phyloP scores from a whole-genome alignment of 2,888 invertebrate genomes.

The Glyphotaelius pellucidus region DNA sequence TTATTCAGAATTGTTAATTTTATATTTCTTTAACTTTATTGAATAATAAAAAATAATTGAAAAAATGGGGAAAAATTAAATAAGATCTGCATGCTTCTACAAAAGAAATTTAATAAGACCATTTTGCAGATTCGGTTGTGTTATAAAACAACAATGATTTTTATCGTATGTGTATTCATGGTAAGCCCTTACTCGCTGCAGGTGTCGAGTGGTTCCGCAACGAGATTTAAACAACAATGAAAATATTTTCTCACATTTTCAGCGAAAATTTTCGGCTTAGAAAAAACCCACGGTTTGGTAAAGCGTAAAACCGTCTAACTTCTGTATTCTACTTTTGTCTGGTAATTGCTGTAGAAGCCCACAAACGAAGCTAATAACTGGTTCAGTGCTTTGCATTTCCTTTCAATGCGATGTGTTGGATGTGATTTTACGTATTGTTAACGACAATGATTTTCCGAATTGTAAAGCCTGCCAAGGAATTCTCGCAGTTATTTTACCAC shows the following conservation, averaged over 20 bases:
- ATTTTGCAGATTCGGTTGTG: neutral
- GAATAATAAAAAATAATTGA: too few species aligned
- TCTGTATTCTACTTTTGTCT: conserved; percentile 2
- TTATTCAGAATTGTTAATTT: too few species aligned
- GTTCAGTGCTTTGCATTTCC: conserved; percentile 12
- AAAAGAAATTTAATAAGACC: neutral
- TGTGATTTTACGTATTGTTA: neutral
- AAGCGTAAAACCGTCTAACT: conserved; percentile 1
- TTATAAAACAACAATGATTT: neutral
- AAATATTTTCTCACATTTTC: conserved; percentile 34
- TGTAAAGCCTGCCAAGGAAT: neutral
- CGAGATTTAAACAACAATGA: conserved; percentile 36
- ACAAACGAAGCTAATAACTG: conserved; percentile 16
- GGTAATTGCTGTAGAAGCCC: conserved; percentile 5
- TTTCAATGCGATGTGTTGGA: conserved; percentile 13
- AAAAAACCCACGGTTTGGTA: conserved; percentile 10
- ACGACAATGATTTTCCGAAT: neutral
- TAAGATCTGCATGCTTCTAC: too few species aligned
- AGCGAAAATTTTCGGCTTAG: conserved; percentile 2
- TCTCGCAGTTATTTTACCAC: neutral
- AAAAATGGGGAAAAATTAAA: too few species aligned
- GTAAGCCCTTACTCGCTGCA: neutral
- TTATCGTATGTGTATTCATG: neutral
- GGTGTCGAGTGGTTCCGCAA: neutral
- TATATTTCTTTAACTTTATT: too few species aligned